A percentile compares a stretch with the other conserved stretches of the same genome.
phyloP scores from a whole-genome alignment of 2,888 invertebrate genomes.

The Zaprionus obscuricornis region DNA sequence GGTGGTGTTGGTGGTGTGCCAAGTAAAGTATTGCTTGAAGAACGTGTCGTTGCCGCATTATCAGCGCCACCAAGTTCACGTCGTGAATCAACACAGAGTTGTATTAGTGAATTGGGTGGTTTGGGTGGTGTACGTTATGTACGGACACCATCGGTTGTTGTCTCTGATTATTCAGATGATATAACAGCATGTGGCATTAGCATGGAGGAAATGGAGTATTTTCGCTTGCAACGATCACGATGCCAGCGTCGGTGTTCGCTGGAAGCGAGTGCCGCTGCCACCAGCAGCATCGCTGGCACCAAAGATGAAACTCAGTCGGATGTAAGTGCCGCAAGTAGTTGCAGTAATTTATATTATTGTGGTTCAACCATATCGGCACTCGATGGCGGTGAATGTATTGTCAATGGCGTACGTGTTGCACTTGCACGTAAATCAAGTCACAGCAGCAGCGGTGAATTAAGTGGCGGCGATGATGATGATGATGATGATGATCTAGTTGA shows the following conservation, averaged over 20 bases:
- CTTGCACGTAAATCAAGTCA: constrained; percentile 85
- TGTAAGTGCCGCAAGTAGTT: constrained; percentile 86
- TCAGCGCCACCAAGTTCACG: constrained; percentile 82
- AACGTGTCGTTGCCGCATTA: constrained; percentile 84
- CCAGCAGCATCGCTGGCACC: constrained; percentile 37
- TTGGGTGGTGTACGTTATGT: constrained; percentile 86
- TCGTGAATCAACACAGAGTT: constrained; percentile 84
- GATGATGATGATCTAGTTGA: constrained; percentile 48
- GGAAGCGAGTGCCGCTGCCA: constrained; percentile 71
- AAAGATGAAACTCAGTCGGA: constrained; percentile 83
- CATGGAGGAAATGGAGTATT: constrained; percentile 86
- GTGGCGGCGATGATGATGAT: constrained; percentile 59
- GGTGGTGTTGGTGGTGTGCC: constrained; percentile 60
- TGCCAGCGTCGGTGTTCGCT: constrained; percentile 80
- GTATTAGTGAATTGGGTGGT: constrained; percentile 84
- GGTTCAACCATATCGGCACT: constrained; percentile 85
- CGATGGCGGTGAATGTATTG: constrained; percentile 84
- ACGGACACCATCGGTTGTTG: constrained; percentile 93
- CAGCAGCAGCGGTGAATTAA: constrained; percentile 84
- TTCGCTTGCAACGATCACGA: constrained; percentile 84
- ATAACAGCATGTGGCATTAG: constrained; percentile 85
- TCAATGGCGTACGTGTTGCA: constrained; percentile 85
- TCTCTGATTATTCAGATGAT: constrained; percentile 93
- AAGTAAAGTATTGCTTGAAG: constrained; percentile 85
- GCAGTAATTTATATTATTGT: constrained; percentile 86